phyloP scores from a whole-genome alignment of 2,113 vertebrate species.

The Neomonachus schauinslandi region DNA sequence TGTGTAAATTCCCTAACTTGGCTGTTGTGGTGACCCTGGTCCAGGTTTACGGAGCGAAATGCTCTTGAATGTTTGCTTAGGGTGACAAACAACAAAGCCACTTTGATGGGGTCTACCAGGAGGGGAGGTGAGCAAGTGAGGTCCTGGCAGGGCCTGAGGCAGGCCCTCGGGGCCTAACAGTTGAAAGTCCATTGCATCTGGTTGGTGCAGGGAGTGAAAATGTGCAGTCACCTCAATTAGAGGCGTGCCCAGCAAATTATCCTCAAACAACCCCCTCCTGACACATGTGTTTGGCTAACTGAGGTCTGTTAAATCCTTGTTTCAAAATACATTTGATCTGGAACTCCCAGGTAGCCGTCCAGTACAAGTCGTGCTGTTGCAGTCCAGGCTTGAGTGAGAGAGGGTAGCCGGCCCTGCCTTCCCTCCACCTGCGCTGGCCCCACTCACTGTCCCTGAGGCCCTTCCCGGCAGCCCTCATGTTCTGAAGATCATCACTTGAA shows the following conservation, averaged over 20 bases:
- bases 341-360: not conserved
- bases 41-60: not conserved
- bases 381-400: not conserved
- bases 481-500: not conserved
- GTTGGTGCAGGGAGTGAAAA: not conserved
- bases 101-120: not conserved
- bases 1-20: not conserved
- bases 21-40: not conserved
- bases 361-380: not conserved
- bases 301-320: constrained; percentile 42
- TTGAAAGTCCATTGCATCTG: not conserved
- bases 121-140: not conserved
- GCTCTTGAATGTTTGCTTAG: not conserved
- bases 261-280: not conserved
- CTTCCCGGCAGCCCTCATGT: not conserved
- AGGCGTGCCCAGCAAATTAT: not conserved
- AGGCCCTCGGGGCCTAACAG: accelerated
- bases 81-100: not conserved
- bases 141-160: not conserved
- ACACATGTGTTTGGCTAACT: constrained; percentile 16
- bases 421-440: not conserved
- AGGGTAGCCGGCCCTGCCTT: not conserved
- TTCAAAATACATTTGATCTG: not conserved
- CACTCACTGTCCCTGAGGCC: not conserved
- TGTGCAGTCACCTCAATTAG: not conserved